phyloP scores from a whole-genome alignment of 1,140 invertebrate genomes.

The Paraescarpia echinospica region DNA sequence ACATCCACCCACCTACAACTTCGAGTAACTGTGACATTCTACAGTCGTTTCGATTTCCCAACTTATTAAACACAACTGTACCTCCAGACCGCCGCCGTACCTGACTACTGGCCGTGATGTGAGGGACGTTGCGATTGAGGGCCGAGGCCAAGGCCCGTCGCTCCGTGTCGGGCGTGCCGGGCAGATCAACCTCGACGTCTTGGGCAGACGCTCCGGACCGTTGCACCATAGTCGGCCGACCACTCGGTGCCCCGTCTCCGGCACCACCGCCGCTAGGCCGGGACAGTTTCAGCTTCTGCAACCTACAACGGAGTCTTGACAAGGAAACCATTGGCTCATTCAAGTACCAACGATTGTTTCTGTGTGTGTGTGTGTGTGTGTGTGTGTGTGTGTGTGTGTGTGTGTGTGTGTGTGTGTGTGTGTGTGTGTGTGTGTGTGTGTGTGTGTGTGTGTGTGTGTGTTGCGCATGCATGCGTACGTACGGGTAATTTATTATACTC shows the following conservation, averaged over 20 bases:
- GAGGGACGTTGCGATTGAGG: neutral
- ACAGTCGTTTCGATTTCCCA: neutral
- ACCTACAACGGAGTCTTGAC: neutral
- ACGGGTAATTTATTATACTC: too few relatives aligned
- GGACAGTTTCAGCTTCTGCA: neutral
- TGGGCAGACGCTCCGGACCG: neutral
- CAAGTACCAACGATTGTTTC: too few relatives aligned
- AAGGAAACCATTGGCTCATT: too few relatives aligned
- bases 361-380: too few relatives aligned
- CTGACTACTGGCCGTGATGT: neutral
- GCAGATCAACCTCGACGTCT: neutral
- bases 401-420: too few relatives aligned
- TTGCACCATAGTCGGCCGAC: neutral
- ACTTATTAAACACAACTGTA: neutral
- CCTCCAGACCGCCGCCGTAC: neutral
- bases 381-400: too few relatives aligned
- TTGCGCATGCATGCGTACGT: too few relatives aligned
- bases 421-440: too few relatives aligned
- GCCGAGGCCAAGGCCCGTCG: neutral
- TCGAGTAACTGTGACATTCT: neutral
- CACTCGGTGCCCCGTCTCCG: neutral
- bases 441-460: too few relatives aligned
- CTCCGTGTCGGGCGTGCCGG: neutral
- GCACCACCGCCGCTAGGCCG: neutral
- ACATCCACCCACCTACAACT: neutral